Base-by-base conservation (phyloP, 2,113 vertebrate genomes). In the Anas platyrhynchos region DNA sequence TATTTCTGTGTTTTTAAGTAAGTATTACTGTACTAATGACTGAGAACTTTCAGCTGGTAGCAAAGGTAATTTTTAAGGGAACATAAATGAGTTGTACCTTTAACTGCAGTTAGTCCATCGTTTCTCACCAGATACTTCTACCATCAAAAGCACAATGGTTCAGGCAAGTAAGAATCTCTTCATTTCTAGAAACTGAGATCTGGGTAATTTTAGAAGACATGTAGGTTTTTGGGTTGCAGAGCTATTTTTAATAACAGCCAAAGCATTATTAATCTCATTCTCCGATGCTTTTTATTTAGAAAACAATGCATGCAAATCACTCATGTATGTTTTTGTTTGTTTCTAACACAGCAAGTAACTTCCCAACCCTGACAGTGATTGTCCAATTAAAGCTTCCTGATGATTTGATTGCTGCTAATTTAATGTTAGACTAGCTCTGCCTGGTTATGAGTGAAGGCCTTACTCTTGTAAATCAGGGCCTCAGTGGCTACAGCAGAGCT, bases 371-470 rank as follows among this genome's bases (percentile, higher is more conserved):
- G 74, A 81, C 56, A 92, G 72, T 3, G 1, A 82, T 54, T 61
- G 43, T 44, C n/a, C 61, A 80, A 11, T 83, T 82, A 93, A 86
- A 91, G 43, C 50, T 88, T 89, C 67, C 63, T 69, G 84, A 82
- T 73, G 6, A 91, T 66, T 62, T 79, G 66, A 94, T 36, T 91
- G 73, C 61, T 84, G 34, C 61, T 90, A 80, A 93, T 88, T 81
- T 84, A 86, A 88, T 32, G 18, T 71, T 65, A 91, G n/a, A 43
- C 48, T 75, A 52, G 61, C 86, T 48, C 56, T 83, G 50, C 41
- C 63, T 68, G 32, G 55, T 34, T 90, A 43, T 1, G 1, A 95
- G 56, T 46, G 69, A 88, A 76, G 58, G 11, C 34, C n/a, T 56
- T 59, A 23, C 31, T 78, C 56, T n/a, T 32, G 9, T 56, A 73